These are phyloP conservation scores for Corydoras maculifer DNA, from an alignment of 2,113 vertebrate species.

Conservation along the genomic window DNA sequence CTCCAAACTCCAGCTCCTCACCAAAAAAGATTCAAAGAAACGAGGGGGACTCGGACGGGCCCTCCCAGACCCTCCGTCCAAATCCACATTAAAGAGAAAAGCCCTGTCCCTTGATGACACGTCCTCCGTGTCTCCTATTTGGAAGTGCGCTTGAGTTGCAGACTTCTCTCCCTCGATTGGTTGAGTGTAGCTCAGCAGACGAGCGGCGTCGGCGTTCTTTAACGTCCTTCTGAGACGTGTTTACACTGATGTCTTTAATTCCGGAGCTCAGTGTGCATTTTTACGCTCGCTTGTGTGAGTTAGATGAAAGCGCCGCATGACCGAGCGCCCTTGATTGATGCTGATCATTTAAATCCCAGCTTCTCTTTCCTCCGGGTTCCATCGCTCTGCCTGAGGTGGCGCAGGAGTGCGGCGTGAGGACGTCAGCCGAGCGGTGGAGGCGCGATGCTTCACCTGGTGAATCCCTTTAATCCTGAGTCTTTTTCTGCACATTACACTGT, in stretches of 20 bases:
- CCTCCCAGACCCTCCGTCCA: too few species aligned
- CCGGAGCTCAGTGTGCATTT: neutral
- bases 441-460: neutral
- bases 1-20: too few species aligned
- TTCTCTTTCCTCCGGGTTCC: slow-evolving; percentile 28
- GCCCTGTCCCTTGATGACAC: too few species aligned
- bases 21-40: too few species aligned
- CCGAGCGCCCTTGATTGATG: slow-evolving; percentile 28
- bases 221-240: too few species aligned
- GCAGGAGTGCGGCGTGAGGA: slow-evolving; percentile 10
- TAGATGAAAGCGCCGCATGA: slow-evolving; percentile 21
- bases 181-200: too few species aligned
- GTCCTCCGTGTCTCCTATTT: too few species aligned
- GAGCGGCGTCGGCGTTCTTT: too few species aligned
- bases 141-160: too few species aligned
- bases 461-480: slow-evolving; percentile 23
- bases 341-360: slow-evolving; percentile 36
- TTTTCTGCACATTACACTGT: slow-evolving; percentile 2
- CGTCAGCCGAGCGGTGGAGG: neutral
- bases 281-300: slow-evolving; percentile 10
- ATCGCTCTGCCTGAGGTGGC: slow-evolving; percentile 27
- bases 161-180: too few species aligned
- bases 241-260: slow-evolving; percentile 5
- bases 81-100: too few species aligned
- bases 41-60: too few species aligned